Base-by-base conservation (phyloP, 2,113 vertebrate genomes). In the Caretta caretta region DNA sequence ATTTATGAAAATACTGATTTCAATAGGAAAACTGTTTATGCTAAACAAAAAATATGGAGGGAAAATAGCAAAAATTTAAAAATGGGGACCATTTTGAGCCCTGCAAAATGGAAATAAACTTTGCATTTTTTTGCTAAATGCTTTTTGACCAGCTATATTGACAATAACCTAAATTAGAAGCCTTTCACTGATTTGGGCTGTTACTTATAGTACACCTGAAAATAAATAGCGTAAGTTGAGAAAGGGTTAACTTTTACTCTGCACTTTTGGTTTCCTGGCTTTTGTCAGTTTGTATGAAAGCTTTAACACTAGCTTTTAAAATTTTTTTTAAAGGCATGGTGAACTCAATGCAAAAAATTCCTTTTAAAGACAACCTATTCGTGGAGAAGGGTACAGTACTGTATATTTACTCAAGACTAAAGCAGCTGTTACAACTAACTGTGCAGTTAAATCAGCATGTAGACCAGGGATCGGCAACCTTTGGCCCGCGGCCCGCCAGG, bases 211-310 rank as follows among this genome's bases (percentile, higher is more conserved):
- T 59, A 27, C 57, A 59, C 57, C 29, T 59, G 56, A 59, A 59
- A 59, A 59, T 59, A 25, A 17, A 10, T 83, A 17, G 16, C 3
- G 65, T 57, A 2, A 17, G 3, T 14, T 88, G 20, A 94, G 35
- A 54, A 92, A 24, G 20, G n/a, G 50, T 84, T 89, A 62, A n/a
- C n/a, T 5, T 81, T 88, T 89, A 57, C 1, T 80, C 27, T 80
- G 84, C 22, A 49, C n/a, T 80, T 76, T 29, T 10, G 46, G 1
- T 79, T 62, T 87, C 29, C 19, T 94, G 42, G 17, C 46, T 90
- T 92, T 94, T 80, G 16, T 78, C 38, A 83, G 35, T 78, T 80
- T 46, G 12, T 85, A 48, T n/a, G 10, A 84, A 94, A 53, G 20
- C 54, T 10, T 54, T 83, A 59, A 42, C 46, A 62, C 57, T 62